These are phyloP conservation scores for Scaptomyza polygonia DNA, from an alignment of 2,888 invertebrate genomes.

Conservation along the genomic window DNA sequence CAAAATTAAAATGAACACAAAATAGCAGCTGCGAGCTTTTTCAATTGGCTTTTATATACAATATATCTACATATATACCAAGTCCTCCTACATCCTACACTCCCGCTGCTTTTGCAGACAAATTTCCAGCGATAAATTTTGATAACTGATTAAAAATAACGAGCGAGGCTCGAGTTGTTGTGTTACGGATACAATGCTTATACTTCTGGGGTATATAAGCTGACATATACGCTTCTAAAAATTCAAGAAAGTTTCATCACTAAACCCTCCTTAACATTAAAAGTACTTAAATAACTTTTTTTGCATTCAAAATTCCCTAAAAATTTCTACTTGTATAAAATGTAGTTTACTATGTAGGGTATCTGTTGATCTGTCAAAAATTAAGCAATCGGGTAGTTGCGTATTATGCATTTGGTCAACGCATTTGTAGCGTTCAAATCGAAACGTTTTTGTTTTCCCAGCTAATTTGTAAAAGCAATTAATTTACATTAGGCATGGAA, in stretches of 20 bases:
- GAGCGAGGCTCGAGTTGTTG: constrained; percentile 64
- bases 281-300: neutral
- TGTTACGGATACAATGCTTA: neutral
- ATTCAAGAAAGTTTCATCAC: neutral
- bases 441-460: constrained; percentile 50
- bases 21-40: constrained; percentile 31
- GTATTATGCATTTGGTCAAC: constrained; percentile 11
- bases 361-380: neutral
- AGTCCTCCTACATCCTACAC: neutral
- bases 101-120: constrained; percentile 38
- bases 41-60: constrained; percentile 2
- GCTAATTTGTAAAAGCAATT: constrained; percentile 74
- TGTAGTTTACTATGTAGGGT: too few species aligned
- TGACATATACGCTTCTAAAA: neutral
- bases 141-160: constrained; percentile 77
- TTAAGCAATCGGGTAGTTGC: neutral
- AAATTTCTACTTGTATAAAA: too few species aligned
- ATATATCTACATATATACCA: neutral
- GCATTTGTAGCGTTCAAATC: constrained; percentile 32
- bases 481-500: constrained; percentile 63
- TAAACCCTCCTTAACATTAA: neutral
- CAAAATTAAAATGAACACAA: constrained; percentile 50
- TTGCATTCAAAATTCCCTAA: too few species aligned
- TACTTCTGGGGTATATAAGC: constrained; percentile 19
- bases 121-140: constrained; percentile 75